phyloP scores from a whole-genome alignment of 2,888 invertebrate genomes.

The Cephus sareptanus region DNA sequence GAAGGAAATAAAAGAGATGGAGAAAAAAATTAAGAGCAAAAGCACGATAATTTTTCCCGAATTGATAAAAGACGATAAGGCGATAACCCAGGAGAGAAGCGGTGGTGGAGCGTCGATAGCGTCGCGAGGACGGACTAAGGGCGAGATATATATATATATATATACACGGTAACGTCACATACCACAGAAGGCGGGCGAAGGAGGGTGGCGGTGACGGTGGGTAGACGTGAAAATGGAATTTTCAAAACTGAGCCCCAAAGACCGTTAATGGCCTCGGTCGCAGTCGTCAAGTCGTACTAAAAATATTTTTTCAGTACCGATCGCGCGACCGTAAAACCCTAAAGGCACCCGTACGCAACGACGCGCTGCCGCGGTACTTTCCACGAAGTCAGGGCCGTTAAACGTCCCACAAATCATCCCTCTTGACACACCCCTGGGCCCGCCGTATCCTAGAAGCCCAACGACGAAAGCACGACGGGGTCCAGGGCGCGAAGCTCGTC shows the following conservation, averaged over 20 bases:
- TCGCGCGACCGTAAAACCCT: conserved; percentile 1
- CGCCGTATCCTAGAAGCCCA: neutral
- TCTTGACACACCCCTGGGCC: neutral
- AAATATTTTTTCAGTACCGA: conserved; percentile 2
- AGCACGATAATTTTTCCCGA: neutral
- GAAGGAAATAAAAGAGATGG: too few species aligned
- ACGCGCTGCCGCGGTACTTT: neutral
- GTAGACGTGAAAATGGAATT: too few species aligned
- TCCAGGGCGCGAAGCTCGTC: too few species aligned
- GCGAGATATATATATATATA: too few species aligned
- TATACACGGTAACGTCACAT: neutral
- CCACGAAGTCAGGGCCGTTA: conserved; percentile 1
- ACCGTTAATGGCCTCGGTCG: too few species aligned
- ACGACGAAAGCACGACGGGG: too few species aligned
- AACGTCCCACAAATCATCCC: conserved; percentile 3
- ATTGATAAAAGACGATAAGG: neutral
- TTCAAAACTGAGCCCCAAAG: too few species aligned
- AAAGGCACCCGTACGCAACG: neutral
- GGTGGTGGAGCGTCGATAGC: neutral
- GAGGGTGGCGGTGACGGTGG: too few species aligned
- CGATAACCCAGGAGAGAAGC: neutral
- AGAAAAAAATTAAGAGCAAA: neutral
- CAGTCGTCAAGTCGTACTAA: neutral
- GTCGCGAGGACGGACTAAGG: neutral
- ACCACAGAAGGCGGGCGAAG: too few species aligned